A percentile compares a stretch with the other conserved stretches of the same genome.
phyloP scores from a whole-genome alignment of 1,140 invertebrate genomes.

The Vollenhovia emeryi region DNA sequence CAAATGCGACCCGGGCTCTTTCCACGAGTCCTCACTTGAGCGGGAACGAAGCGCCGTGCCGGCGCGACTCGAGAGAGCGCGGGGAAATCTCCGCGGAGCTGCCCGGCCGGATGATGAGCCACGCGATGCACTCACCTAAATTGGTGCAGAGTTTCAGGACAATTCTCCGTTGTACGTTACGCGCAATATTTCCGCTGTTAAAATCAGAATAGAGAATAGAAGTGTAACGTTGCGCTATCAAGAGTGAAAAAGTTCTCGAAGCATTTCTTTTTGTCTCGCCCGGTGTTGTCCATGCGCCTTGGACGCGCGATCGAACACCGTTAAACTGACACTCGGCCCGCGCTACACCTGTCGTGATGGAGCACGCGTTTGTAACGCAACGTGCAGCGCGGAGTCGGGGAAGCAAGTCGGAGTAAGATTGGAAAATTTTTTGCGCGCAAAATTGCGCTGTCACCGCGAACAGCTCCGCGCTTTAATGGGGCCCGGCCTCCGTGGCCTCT shows the following conservation, averaged over 20 bases:
- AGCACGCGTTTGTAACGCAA: background rate
- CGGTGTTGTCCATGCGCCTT: background rate
- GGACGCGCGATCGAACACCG: background rate
- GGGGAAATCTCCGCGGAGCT: background rate
- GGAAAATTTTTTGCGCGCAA: background rate
- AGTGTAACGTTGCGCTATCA: background rate
- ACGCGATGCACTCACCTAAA: conserved; percentile 21
- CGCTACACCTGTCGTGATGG: background rate
- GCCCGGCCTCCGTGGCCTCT: no score
- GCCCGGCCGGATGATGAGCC: background rate
- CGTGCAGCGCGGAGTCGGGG: background rate
- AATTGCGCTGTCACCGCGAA: background rate
- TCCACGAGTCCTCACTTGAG: background rate
- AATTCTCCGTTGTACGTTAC: background rate
- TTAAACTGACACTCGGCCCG: background rate
- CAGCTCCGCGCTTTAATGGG: background rate
- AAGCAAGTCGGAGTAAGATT: conserved; percentile 5
- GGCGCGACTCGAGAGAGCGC: background rate
- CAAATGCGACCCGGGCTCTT: conserved; percentile 1
- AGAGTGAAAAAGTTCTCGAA: background rate
- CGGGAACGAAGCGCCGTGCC: background rate
- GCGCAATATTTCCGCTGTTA: background rate
- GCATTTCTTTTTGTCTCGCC: background rate
- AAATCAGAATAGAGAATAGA: background rate
- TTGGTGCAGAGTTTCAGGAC: conserved; percentile 9